Base-by-base conservation (phyloP, 2,113 vertebrate genomes). In the Pelobates fuscus region DNA sequence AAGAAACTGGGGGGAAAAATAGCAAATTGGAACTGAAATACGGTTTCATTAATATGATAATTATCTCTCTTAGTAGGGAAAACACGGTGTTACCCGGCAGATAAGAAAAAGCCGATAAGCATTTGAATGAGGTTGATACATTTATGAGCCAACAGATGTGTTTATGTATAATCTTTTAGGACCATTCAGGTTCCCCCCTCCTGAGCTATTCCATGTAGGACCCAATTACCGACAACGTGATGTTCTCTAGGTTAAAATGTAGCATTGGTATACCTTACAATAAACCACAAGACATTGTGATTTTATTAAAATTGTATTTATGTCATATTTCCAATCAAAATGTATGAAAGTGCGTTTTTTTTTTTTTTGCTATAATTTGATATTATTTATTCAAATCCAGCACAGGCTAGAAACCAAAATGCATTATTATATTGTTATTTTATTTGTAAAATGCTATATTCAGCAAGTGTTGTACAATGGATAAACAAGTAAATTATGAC, bases 41-140 rank as follows among this genome's bases (percentile, higher is more conserved):
- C 41, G n/a, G 41, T 64, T 68, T 68, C 64, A 77, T 77, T 77
- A 77, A 77, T 77, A 77, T 77, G 73, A 68, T 77, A 77, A 77
- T 77, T 77, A 77, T 77, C 73, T 68, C 64, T 61, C 64, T 41
- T 52, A 55, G 64, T 77, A 52, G 73, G 26, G 43, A 77, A 68
- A 74, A 74, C 71, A 76, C 30, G 17, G 41, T 75, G 73, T 77
- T 68, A 68, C 73, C 55, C 55, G 11, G 41, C 64, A 77, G 73
- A 77, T 77, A 77, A 68, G 73, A 52, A 57, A 61, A 59, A 77
- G 41, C 55, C 41, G 65, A 68, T 77, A 68, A 77, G 58, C 73
- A 27, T 61, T 68, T 59, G 15, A 61, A 61, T 30, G 46, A 61
- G 57, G 55, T 46, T 77, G 64, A 77, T 68, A 52, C 72, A 44